Evolutionary conservation across 2,113 vertebrate species (phyloP).

Genomic region (Eolophus roseicapilla): DNA sequence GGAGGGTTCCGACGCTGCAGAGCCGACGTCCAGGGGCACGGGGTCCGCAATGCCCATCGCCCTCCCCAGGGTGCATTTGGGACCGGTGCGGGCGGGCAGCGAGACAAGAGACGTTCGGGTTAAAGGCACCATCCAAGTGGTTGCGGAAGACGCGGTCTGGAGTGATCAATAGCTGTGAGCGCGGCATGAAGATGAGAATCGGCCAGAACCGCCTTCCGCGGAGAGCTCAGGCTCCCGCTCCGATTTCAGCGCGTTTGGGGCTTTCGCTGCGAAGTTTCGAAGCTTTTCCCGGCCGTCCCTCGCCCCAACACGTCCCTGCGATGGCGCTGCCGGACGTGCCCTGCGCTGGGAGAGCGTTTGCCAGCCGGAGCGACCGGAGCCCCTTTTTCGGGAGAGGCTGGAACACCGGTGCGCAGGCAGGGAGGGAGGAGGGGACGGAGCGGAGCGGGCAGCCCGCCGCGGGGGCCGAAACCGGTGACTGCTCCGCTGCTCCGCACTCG

Average conservation of each 20-base stretch:
- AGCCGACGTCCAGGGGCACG: neutral
- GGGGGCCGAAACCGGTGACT: neutral
- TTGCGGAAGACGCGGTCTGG: neutral
- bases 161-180: accelerated
- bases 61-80: neutral
- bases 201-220: neutral
- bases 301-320: neutral
- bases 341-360: neutral
- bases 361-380: neutral
- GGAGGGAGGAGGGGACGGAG: neutral
- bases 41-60: neutral
- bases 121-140: neutral
- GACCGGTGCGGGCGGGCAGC: neutral
- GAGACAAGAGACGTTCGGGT: neutral
- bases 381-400: neutral
- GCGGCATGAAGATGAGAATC: neutral
- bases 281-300: neutral
- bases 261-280: neutral
- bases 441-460: neutral
- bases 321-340: neutral
- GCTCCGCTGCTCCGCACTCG: neutral
- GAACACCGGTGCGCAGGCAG: neutral
- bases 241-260: neutral
- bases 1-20: neutral
- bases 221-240: accelerated